These are phyloP conservation scores for Cerceris ruficornis DNA, from an alignment of 2,888 invertebrate genomes.

Conservation along the genomic window DNA sequence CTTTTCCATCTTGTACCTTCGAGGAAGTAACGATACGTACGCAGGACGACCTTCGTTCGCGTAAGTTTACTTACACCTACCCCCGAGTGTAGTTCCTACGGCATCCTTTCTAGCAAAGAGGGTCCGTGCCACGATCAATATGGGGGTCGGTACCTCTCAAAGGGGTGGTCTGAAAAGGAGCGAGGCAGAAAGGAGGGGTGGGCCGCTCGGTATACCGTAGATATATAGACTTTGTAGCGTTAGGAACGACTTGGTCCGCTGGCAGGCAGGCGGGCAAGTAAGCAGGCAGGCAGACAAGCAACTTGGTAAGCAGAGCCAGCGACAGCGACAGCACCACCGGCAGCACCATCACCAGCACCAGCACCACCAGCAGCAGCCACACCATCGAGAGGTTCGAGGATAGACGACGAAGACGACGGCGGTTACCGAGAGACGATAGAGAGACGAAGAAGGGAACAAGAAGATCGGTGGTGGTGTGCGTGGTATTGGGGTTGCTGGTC, in stretches of 20 bases:
- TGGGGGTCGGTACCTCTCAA: constrained; percentile 71
- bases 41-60: constrained; percentile 61
- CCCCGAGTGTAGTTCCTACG: constrained; percentile 61
- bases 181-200: constrained; percentile 53
- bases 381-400: constrained; percentile 22
- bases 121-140: constrained; percentile 78
- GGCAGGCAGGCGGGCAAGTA: constrained; percentile 69
- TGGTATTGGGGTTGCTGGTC: constrained; percentile 70
- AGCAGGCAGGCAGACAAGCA: constrained; percentile 67
- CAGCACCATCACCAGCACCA: constrained; percentile 37
- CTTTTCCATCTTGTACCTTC: constrained; percentile 21
- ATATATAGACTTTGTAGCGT: constrained; percentile 76
- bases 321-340: constrained; percentile 13
- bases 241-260: constrained; percentile 75
- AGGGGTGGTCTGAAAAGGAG: constrained; percentile 63
- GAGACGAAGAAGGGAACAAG: constrained; percentile 35
- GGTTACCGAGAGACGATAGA: constrained; percentile 40
- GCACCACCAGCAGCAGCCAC: constrained; percentile 13
- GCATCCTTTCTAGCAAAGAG: constrained; percentile 71
- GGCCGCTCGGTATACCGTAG: constrained; percentile 64
- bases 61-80: constrained; percentile 73
- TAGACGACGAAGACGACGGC: constrained; percentile 62
- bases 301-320: constrained; percentile 60
- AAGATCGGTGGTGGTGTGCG: constrained; percentile 57
- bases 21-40: constrained; percentile 53